A percentile compares a stretch with the other conserved stretches of the same genome.
Evolutionary conservation across 2,797 vertebrate species (phyloP).

Genomic region (Phrynocephalus vlangalii): DNA sequence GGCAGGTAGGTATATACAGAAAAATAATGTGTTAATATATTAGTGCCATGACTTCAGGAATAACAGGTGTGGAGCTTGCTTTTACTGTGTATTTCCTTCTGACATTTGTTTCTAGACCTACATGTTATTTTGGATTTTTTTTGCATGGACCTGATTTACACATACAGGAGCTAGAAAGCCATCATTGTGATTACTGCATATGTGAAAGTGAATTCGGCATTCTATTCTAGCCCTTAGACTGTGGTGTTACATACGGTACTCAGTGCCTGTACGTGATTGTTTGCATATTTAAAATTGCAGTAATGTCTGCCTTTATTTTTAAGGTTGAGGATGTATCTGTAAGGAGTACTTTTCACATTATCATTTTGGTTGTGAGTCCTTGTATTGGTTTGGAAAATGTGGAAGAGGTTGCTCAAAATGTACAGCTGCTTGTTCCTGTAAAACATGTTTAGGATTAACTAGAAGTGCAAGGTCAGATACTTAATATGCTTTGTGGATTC

Average conservation of each 20-base stretch:
- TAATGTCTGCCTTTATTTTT: neutral
- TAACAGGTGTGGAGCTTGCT: neutral
- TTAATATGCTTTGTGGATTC: constrained; percentile 7
- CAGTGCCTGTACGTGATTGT: neutral
- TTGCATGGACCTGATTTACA: neutral
- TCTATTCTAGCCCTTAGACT: neutral
- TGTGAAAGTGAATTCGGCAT: neutral
- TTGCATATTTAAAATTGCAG: neutral
- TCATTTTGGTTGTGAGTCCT: neutral
- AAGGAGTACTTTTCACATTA: neutral
- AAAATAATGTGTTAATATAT: neutral
- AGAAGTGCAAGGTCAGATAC: constrained; percentile 4
- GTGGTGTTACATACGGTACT: neutral
- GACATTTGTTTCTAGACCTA: neutral
- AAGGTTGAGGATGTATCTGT: neutral
- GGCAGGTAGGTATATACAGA: neutral
- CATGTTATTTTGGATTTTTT: no score
- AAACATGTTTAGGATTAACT: neutral
- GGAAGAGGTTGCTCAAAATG: neutral
- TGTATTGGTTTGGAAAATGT: neutral
- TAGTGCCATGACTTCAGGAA: neutral
- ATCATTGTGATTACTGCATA: neutral
- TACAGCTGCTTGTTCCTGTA: neutral
- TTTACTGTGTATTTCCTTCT: neutral
- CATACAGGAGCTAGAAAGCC: neutral